Evolutionary conservation across 2,888 invertebrate genomes (phyloP).

Genomic region (Scaptomyza caliginosa): DNA sequence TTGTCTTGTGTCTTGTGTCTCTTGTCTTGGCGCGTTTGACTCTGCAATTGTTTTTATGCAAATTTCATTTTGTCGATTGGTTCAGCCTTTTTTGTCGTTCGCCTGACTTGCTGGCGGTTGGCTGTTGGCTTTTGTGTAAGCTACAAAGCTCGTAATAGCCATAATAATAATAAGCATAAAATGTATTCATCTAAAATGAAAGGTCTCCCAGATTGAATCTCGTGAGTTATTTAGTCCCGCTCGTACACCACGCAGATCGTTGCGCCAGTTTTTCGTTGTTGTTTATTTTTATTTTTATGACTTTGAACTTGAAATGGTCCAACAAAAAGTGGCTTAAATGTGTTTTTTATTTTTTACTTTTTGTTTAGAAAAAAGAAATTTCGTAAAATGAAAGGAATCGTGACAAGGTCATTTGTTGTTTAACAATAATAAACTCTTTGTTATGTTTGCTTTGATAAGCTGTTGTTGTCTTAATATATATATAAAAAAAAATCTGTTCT

Average conservation of each 20-base stretch:
- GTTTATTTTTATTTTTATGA: constrained; percentile 61
- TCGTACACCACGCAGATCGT: constrained; percentile 28
- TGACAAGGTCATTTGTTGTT: constrained; percentile 11
- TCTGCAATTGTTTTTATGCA: constrained; percentile 70
- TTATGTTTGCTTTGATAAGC: neutral
- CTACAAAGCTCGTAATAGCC: constrained; percentile 37
- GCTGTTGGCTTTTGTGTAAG: constrained; percentile 7
- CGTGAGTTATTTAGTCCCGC: constrained; percentile 9
- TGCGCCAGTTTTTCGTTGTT: constrained; percentile 65
- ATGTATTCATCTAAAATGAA: constrained; percentile 70
- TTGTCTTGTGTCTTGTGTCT: no score
- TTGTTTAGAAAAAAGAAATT: constrained; percentile 58
- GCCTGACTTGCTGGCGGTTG: constrained; percentile 13
- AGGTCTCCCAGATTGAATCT: constrained; percentile 58
- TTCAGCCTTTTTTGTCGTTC: constrained; percentile 15
- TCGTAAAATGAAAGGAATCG: constrained; percentile 46
- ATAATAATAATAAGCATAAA: constrained; percentile 63
- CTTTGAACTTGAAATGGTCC: constrained; percentile 72
- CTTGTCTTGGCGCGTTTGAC: neutral
- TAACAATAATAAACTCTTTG: neutral
- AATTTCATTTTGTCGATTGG: constrained; percentile 64
- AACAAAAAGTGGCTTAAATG: constrained; percentile 8
- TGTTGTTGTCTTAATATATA: neutral
- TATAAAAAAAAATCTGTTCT: no score
- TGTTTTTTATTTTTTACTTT: neutral